phyloP scores from a whole-genome alignment of 2,888 invertebrate genomes.

The Philopedon plagiatum region DNA sequence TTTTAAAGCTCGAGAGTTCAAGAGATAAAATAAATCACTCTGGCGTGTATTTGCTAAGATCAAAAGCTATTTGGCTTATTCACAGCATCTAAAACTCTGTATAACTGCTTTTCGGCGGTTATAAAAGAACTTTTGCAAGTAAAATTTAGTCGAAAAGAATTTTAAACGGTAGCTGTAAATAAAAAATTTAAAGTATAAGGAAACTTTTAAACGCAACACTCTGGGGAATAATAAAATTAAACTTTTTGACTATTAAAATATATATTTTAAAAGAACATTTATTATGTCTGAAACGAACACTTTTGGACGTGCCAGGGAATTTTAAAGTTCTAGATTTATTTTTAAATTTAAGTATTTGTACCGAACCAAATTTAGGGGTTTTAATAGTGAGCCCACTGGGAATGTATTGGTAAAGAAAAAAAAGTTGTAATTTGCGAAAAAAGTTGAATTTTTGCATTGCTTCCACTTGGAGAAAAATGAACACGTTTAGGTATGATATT shows the following conservation, averaged over 20 bases:
- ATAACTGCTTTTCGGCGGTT: slow-evolving; percentile 27
- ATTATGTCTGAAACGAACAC: no score
- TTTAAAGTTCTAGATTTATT: no score
- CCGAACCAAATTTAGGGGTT: no score
- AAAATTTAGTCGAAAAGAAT: slow-evolving; percentile 33
- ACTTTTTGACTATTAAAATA: slow-evolving; percentile 24
- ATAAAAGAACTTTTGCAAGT: slow-evolving; percentile 33
- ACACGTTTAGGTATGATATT: no score
- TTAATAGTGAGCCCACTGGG: no score
- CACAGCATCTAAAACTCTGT: slow-evolving; percentile 21
- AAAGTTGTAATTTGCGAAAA: no score
- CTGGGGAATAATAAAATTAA: slow-evolving; percentile 37
- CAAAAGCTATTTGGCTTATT: slow-evolving; percentile 37
- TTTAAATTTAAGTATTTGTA: no score
- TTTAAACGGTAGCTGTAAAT: slow-evolving; percentile 41
- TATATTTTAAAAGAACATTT: not conserved
- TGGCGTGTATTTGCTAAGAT: slow-evolving; percentile 19
- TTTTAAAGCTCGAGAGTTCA: not conserved
- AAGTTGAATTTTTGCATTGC: no score
- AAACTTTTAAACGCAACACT: slow-evolving; percentile 30
- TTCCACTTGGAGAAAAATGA: no score
- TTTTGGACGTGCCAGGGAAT: no score
- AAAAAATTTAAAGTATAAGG: slow-evolving; percentile 44
- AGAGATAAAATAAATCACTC: not conserved
- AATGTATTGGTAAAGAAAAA: no score